phyloP scores from a whole-genome alignment of 2,113 vertebrate species.

The Tachycineta bicolor region DNA sequence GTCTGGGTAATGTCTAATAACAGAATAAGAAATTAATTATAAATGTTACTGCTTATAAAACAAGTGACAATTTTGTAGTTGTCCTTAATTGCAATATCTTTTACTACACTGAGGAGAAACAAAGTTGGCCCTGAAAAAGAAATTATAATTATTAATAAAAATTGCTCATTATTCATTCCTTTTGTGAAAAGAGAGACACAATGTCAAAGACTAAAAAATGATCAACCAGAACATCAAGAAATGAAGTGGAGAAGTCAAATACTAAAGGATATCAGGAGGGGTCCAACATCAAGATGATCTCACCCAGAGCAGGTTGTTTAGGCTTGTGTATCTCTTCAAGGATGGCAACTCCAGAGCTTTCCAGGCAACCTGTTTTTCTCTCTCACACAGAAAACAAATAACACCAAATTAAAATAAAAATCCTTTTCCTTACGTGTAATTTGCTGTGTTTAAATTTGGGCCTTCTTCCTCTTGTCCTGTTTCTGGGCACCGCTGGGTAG shows the following conservation, averaged over 20 bases:
- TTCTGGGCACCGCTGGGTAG: not conserved
- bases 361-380: not conserved
- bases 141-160: slow-evolving; percentile 8
- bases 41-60: not conserved
- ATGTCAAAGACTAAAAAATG: not conserved
- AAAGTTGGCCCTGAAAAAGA: not conserved
- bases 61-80: not conserved
- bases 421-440: accelerated
- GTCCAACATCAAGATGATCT: not conserved
- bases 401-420: not conserved
- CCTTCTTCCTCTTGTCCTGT: not conserved
- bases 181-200: not conserved
- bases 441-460: not conserved
- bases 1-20: not conserved
- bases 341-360: not conserved
- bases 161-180: not conserved
- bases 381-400: not conserved
- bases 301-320: not conserved
- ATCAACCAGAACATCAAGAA: not conserved
- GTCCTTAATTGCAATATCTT: slow-evolving; percentile 10
- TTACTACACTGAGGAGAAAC: not conserved
- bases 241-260: not conserved
- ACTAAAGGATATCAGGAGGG: not conserved
- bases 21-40: not conserved
- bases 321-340: not conserved